A percentile compares a stretch with the other conserved stretches of the same genome.
phyloP scores from a whole-genome alignment of 2,888 invertebrate species.

The Tanypteryx hageni region DNA sequence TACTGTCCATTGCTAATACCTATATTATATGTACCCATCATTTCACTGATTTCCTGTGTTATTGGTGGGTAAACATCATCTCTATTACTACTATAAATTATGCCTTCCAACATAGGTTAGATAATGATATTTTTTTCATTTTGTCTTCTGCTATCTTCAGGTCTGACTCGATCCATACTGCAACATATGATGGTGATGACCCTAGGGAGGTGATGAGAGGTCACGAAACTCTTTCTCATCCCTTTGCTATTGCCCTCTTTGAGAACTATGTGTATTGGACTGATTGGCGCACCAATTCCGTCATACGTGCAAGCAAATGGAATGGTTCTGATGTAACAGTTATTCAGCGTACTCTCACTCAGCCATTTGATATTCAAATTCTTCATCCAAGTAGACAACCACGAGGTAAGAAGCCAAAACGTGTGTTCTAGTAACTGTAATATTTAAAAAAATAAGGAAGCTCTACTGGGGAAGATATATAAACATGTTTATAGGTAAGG shows the following conservation, averaged over 20 bases:
- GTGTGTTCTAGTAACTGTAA: background rate
- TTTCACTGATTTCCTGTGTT: too few species aligned
- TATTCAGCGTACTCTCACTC: slow-evolving; percentile 88
- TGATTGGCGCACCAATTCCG: slow-evolving; percentile 93
- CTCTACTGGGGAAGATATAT: slow-evolving; percentile 36
- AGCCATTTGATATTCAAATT: slow-evolving; percentile 94
- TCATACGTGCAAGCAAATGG: slow-evolving; percentile 93
- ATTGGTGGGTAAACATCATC: too few species aligned
- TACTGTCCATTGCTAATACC: too few species aligned
- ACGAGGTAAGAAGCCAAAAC: slow-evolving; percentile 72
- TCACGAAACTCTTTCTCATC: slow-evolving; percentile 88
- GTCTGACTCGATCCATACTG: slow-evolving; percentile 91
- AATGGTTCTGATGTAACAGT: slow-evolving; percentile 86
- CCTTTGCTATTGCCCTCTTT: slow-evolving; percentile 92
- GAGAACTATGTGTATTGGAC: slow-evolving; percentile 95
- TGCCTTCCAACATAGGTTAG: too few species aligned
- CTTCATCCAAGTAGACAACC: slow-evolving; percentile 88
- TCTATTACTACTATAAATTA: too few species aligned
- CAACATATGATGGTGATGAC: slow-evolving; percentile 87
- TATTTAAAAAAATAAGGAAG: background rate
- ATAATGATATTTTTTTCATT: too few species aligned
- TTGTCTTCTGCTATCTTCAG: slow-evolving; percentile 72
- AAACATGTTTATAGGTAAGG: background rate
- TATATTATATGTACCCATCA: too few species aligned
- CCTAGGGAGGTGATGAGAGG: slow-evolving; percentile 83